Evolutionary conservation across 53 echinoderm and acorn worm species (phyloP), one percentile per base, ranked within the genome.

Genomic region (Hippasteria phrygiana): DNA sequence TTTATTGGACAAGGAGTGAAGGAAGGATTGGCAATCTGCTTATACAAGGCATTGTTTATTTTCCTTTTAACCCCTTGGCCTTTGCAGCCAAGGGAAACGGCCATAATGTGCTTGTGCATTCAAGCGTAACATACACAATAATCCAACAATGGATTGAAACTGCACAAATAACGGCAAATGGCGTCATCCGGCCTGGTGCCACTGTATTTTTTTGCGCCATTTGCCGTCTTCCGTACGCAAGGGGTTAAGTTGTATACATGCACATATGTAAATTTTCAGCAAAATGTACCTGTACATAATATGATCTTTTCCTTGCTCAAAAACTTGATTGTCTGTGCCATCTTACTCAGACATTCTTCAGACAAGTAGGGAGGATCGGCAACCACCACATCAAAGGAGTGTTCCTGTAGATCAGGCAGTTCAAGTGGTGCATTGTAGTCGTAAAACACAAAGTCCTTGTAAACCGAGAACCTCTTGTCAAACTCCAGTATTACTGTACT

Each of bases 321-420:
- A 45, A 59, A 89, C 74, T 93, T 91, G 50, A 93, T 64, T 28
- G 95, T 95, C 41, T 93, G 77, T 59, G 95, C 90, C 33, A 74
- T 90, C 37, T 87, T 90, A 20, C 39, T 67, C 43, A 90, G 74
- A 88, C 92, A 93, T 17, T 90, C 93, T 26, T 88, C 93, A 24
- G 88, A 70, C 43, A 95, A 83, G 79, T 91, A 95, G 26, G 93
- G 95, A 40, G 95, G 93, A 77, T 95, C 95, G 12, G 88, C 91
- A 24, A 95, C 70, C 26, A 95, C 95, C 16, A 94, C 67, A 70
- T 95, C 95, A 73, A 93, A 95, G 18, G 95, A 88, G 69, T 92
- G 73, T 46, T 78, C 46, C 47, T 89, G 45, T 10, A 94, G 42
- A 22, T 83, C 62, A 16, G 95, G 71, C 42, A 94, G 72, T 63